Percentiles rank a stretch among this genome's conserved stretches.
Evolutionary conservation across 2,113 vertebrate genomes (phyloP).

Genomic region (Gymnorhina tibicen): DNA sequence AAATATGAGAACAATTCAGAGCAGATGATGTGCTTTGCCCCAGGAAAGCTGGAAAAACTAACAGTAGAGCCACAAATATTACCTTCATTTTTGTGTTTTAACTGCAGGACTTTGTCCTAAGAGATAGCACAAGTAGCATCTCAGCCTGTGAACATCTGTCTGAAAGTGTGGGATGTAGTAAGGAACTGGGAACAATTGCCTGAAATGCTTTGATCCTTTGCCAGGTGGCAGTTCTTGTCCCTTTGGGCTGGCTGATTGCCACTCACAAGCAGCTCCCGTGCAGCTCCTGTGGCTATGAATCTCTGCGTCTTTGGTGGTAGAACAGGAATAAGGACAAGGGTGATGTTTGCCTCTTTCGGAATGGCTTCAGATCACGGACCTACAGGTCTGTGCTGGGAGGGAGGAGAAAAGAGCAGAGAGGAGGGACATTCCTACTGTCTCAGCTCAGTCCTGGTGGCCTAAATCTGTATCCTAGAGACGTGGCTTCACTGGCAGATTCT

Average conservation of each 20-base stretch:
- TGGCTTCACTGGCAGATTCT: not conserved
- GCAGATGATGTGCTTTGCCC: not conserved
- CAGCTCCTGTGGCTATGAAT: not conserved
- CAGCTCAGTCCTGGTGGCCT: not conserved
- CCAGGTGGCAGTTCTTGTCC: not conserved
- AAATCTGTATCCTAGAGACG: not conserved
- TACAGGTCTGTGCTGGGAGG: not conserved
- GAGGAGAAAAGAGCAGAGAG: not conserved
- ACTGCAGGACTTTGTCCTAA: not conserved
- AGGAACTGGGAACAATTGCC: not conserved
- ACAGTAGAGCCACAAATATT: not conserved
- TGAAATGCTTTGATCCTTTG: not conserved
- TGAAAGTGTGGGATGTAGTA: not conserved
- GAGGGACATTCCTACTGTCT: not conserved
- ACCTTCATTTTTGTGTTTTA: not conserved
- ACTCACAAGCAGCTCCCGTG: accelerated
- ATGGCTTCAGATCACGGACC: not conserved
- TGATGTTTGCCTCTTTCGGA: not conserved
- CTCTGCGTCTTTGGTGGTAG: not conserved
- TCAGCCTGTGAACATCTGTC: not conserved
- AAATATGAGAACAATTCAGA: not conserved
- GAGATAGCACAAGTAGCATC: not conserved
- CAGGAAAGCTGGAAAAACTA: not conserved
- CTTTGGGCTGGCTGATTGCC: not conserved
- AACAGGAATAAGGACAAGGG: not conserved